Percentiles rank a stretch among this genome's conserved stretches.
phyloP scores from a whole-genome alignment of 2,797 vertebrate genomes.

The Threskiornis aethiopicus region DNA sequence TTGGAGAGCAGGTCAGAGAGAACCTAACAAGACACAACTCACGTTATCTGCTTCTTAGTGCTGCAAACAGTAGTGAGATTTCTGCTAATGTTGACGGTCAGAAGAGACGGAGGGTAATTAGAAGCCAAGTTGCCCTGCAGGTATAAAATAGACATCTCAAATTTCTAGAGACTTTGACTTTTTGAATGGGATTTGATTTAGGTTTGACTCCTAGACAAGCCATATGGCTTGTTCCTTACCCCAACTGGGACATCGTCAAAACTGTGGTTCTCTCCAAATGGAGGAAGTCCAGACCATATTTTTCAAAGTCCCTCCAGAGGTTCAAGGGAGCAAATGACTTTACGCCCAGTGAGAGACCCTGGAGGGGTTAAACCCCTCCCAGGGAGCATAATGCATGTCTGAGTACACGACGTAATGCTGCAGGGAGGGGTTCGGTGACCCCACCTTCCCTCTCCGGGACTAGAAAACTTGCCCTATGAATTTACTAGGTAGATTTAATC shows the following conservation, averaged over 20 bases:
- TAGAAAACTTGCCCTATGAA: neutral
- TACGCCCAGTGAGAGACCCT: neutral
- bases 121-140: neutral
- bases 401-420: neutral
- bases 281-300: neutral
- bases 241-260: neutral
- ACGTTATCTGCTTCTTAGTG: accelerated
- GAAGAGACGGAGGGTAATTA: neutral
- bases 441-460: neutral
- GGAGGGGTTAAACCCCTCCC: neutral
- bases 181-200: neutral
- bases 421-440: neutral
- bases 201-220: neutral
- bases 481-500: neutral
- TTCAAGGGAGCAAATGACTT: neutral
- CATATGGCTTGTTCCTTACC: neutral
- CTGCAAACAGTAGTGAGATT: neutral
- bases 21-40: neutral
- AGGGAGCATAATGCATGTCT: neutral
- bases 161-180: neutral
- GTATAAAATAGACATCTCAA: neutral
- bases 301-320: neutral
- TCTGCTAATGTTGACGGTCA: neutral
- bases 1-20: neutral
- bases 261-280: neutral